These are phyloP conservation scores for Schmidtea mediterranea DNA, from an alignment of 1,140 invertebrate genomes.

Conservation along the genomic window DNA sequence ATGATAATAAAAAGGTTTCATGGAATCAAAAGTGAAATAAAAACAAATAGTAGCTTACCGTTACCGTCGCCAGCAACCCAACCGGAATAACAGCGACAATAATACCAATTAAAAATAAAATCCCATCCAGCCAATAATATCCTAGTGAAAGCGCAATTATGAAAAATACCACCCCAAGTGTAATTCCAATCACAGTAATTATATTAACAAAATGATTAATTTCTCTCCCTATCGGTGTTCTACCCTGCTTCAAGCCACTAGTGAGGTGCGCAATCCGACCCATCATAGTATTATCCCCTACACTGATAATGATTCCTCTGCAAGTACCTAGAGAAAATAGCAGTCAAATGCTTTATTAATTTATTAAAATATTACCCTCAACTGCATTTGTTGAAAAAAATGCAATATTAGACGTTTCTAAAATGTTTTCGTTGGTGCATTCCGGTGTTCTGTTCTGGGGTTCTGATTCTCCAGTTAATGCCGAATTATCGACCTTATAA, in stretches of 20 bases:
- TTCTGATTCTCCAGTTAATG: conserved; percentile 76
- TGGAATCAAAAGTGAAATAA: too few relatives aligned
- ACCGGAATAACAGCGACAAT: conserved; percentile 94
- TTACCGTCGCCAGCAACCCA: conserved; percentile 82
- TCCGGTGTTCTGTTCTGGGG: conserved; percentile 63
- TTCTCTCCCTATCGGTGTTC: conserved; percentile 88
- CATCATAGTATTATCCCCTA: conserved; percentile 91
- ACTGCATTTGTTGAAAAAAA: conserved; percentile 92
- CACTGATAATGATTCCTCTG: conserved; percentile 75
- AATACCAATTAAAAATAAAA: conserved; percentile 90
- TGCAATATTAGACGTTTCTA: conserved; percentile 80
- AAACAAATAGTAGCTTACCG: conserved; percentile 36
- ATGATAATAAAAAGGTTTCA: too few relatives aligned
- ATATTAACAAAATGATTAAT: conserved; percentile 96
- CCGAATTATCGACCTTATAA: conserved; percentile 35
- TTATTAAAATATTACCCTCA: conserved; percentile 47
- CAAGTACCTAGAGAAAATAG: conserved; percentile 47
- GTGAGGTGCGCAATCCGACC: conserved; percentile 85
- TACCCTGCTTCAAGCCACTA: conserved; percentile 72
- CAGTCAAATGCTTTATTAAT: too few relatives aligned
- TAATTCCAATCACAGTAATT: conserved; percentile 88
- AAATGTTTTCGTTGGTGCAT: conserved; percentile 71
- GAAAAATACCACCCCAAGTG: conserved; percentile 87
- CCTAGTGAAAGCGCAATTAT: conserved; percentile 79
- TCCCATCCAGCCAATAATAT: conserved; percentile 87